Evolutionary conservation across 2,888 invertebrate species (phyloP).

Genomic region (Schrankia costaestrigalis): DNA sequence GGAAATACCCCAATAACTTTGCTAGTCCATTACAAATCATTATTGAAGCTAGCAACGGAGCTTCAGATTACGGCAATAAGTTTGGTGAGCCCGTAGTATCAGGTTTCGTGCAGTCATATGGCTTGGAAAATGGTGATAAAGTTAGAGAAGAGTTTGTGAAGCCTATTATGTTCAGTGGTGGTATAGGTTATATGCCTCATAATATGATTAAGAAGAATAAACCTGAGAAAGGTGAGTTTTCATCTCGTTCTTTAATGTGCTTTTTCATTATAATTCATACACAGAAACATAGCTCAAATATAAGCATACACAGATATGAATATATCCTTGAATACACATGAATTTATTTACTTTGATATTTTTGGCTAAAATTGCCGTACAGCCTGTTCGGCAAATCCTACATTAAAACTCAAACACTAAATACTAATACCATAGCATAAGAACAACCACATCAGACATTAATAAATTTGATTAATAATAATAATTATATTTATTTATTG

Average conservation of each 20-base stretch:
- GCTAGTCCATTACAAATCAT: conserved; percentile 94
- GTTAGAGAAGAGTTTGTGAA: conserved; percentile 96
- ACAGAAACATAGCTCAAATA: too few relatives aligned
- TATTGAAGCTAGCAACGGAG: conserved; percentile 98
- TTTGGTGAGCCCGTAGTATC: conserved; percentile 95
- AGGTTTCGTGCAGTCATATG: conserved; percentile 96
- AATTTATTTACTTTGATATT: too few relatives aligned
- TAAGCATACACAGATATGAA: too few relatives aligned
- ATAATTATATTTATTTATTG: too few relatives aligned
- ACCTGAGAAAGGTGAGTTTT: conserved; percentile 84
- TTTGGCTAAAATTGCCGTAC: too few relatives aligned
- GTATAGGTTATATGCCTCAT: conserved; percentile 94
- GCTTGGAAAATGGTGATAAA: conserved; percentile 83
- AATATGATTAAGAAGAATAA: conserved; percentile 88
- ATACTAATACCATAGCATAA: too few relatives aligned
- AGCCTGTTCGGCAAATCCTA: too few relatives aligned
- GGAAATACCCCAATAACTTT: conserved; percentile 92
- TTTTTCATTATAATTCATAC: not conserved
- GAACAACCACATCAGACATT: too few relatives aligned
- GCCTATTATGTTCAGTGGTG: conserved; percentile 99
- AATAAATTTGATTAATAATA: too few relatives aligned
- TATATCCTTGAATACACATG: too few relatives aligned
- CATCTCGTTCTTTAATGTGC: not conserved
- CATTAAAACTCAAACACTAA: too few relatives aligned
- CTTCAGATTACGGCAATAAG: conserved; percentile 99